phyloP scores from a whole-genome alignment of 1,140 invertebrate species.

The Pectinophora gossypiella region DNA sequence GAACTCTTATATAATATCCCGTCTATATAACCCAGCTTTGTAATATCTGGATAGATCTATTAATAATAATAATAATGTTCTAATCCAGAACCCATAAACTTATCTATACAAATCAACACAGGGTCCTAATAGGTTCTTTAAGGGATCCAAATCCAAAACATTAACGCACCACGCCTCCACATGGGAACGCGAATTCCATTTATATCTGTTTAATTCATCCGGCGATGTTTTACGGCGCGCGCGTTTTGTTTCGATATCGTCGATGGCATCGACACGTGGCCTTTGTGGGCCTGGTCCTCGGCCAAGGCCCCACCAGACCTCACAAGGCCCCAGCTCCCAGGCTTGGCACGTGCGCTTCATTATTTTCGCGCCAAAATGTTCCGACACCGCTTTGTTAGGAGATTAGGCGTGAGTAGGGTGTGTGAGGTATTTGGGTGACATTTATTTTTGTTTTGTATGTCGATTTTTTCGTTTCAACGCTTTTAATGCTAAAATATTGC shows the following conservation, averaged over 20 bases:
- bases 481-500: no score
- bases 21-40: no score
- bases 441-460: constrained; percentile 18
- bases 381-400: constrained; percentile 65
- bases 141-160: no score
- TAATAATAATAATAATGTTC: no score
- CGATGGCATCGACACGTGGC: background rate
- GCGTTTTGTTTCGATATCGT: constrained; percentile 42
- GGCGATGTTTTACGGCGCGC: constrained; percentile 18
- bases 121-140: no score
- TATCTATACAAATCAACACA: no score
- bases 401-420: constrained; percentile 57
- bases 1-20: no score
- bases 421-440: constrained; percentile 11
- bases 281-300: background rate
- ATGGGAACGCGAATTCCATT: background rate
- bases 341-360: constrained; percentile 62
- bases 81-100: no score
- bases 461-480: no score
- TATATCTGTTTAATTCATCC: background rate
- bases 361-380: constrained; percentile 71
- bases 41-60: no score
- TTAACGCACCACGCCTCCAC: background rate
- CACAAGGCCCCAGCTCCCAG: background rate
- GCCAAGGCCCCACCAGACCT: background rate